Evolutionary conservation across 2,113 vertebrate genomes (phyloP), one percentile per base, ranked within the genome.

Genomic region (Tetrao urogallus): DNA sequence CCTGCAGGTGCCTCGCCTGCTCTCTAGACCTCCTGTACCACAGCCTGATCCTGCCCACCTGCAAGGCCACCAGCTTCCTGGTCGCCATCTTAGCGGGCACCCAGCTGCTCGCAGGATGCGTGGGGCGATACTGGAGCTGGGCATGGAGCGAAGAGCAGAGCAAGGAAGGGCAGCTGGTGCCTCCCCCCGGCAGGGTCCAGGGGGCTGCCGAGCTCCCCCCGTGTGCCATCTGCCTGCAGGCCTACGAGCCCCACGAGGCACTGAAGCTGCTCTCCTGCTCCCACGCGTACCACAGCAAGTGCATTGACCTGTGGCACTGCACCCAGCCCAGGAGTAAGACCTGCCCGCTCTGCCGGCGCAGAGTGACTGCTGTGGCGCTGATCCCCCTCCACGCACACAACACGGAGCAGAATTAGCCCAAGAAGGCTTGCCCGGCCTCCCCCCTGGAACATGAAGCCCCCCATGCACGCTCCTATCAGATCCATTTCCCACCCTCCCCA

Each of bases 291-390:
- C 99, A 99, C 77, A 75, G 97, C 90, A 96, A 94, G 20, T 99
- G 98, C 92, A 98, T 99, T 0, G 98, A 98, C 92, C 98, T 97
- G 11, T 99, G 99, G 98, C 97, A 99, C 84, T 1, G 38, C 0
- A 43, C 86, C 17, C 96, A 79, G 77, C 72, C 80, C 0, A 88
- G 97, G 1, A 96, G 83, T 89, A 98, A 98, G 89, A 98, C 97
- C 4, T 99, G 99, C 79, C 99, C 98, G 0, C 97, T 99, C 47
- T 99, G 99, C 95, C 98, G 98, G 92, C 97, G 96, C 54, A 94
- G 97, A 0, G 98, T 99, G 73, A 98, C 98, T 2, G 64, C 88
- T 3, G 97, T 97, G 1, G 85, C 1, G 0, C 5, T 82, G 50
- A 21, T 79, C 21, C 18, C 32, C 25, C 61, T 52, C 1, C 10